phyloP scores from a whole-genome alignment of 2,888 invertebrate genomes.

The Notodonta dromedarius region DNA sequence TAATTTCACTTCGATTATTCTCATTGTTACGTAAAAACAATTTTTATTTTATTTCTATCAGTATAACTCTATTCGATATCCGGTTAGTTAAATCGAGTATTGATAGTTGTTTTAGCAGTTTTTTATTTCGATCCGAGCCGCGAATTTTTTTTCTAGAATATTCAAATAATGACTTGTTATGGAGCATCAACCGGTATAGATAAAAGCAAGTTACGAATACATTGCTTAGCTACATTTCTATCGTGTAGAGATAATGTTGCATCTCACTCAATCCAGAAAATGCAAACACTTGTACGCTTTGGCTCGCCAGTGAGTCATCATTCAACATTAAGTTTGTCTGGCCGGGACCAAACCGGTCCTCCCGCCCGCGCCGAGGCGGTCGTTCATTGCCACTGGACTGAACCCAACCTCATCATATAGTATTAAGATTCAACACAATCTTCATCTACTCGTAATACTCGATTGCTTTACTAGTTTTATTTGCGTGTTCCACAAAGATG shows the following conservation, averaged over 20 bases:
- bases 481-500: too few species aligned
- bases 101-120: too few species aligned
- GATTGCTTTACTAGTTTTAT: too few species aligned
- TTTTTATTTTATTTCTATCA: not conserved
- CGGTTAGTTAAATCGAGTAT: too few species aligned
- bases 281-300: conserved; percentile 10
- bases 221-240: not conserved
- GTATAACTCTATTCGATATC: not conserved
- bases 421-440: not conserved
- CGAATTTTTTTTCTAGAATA: too few species aligned
- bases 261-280: conserved; percentile 8
- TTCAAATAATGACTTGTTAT: too few species aligned
- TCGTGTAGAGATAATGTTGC: not conserved
- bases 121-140: too few species aligned
- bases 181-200: too few species aligned
- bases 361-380: conserved; percentile 29
- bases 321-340: conserved; percentile 37
- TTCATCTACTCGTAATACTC: too few species aligned
- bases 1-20: not conserved
- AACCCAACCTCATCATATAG: conserved; percentile 11
- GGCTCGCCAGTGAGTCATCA: conserved; percentile 43
- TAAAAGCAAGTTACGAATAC: not conserved
- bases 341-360: conserved; percentile 50
- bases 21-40: not conserved
- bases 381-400: conserved; percentile 53